Conservation (phyloP, 2,113 vertebrate species). For the Grus americana region DNA sequence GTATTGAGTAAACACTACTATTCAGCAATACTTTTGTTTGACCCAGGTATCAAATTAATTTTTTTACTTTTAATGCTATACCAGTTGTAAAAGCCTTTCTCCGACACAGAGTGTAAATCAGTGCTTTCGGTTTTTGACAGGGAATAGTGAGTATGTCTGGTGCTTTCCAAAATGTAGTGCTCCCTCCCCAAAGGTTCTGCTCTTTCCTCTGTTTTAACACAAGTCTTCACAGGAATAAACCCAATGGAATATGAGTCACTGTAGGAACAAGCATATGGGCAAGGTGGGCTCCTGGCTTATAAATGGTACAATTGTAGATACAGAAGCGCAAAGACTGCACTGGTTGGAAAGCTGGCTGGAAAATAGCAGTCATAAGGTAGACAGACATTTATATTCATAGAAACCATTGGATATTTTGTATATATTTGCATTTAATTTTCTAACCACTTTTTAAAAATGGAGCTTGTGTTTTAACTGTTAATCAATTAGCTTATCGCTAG, state of each 20-base stretch:
- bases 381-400: background rate
- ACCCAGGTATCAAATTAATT: background rate
- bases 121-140: background rate
- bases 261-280: background rate
- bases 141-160: background rate
- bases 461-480: background rate
- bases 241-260: slow-evolving; percentile 19
- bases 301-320: slow-evolving; percentile 58
- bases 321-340: background rate
- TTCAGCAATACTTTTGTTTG: background rate
- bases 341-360: slow-evolving; percentile 51
- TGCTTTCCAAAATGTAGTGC: background rate
- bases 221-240: background rate
- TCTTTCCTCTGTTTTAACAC: background rate
- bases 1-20: background rate
- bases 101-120: background rate
- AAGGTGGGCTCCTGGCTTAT: slow-evolving; percentile 57
- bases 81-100: background rate
- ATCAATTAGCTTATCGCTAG: background rate
- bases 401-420: background rate
- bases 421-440: slow-evolving; percentile 49
- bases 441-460: background rate
- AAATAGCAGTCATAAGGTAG: background rate
- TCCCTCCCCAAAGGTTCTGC: background rate
- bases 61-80: background rate